Percentiles rank a stretch among this genome's conserved stretches.
These are phyloP conservation scores for Vesta saturnalis DNA, from an alignment of 2,888 invertebrate species.

Conservation along the genomic window DNA sequence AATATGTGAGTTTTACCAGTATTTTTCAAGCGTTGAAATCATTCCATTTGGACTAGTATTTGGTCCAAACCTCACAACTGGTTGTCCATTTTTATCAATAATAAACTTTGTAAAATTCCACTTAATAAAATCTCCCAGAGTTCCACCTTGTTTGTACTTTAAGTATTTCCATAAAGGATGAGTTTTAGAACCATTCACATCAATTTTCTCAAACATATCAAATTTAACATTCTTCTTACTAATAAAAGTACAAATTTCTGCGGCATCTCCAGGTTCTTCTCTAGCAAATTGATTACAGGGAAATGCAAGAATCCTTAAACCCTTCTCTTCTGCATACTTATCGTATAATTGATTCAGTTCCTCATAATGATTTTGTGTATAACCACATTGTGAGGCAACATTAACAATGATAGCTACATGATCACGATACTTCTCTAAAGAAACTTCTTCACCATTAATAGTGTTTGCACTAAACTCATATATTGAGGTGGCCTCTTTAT, in stretches of 20 bases:
- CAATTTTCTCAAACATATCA: conserved; percentile 78
- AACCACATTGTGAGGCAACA: conserved; percentile 88
- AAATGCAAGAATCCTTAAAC: no score
- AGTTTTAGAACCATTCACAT: conserved; percentile 74
- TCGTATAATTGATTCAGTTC: conserved; percentile 82
- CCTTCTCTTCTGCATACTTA: conserved; percentile 76
- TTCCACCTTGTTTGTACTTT: conserved; percentile 67
- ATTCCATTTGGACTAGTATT: no score
- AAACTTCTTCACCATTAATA: conserved; percentile 84
- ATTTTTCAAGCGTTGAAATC: no score
- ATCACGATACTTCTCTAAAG: conserved; percentile 81
- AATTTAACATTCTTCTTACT: no score
- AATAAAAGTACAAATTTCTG: conserved; percentile 72
- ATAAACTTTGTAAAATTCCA: no score
- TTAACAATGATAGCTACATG: conserved; percentile 88
- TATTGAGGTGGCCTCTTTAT: conserved; percentile 76
- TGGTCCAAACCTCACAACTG: no score
- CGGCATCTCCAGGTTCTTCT: conserved; percentile 73
- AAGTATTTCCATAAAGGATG: conserved; percentile 75
- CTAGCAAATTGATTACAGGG: conserved; percentile 88
- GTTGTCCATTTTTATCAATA: no score
- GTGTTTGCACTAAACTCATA: conserved; percentile 84
- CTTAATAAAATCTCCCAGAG: conserved; percentile 74
- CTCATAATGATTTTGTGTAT: conserved; percentile 84
- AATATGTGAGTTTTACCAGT: no score